Conservation (phyloP, 2,113 vertebrate genomes). For the Tetraodon nigroviridis region DNA sequence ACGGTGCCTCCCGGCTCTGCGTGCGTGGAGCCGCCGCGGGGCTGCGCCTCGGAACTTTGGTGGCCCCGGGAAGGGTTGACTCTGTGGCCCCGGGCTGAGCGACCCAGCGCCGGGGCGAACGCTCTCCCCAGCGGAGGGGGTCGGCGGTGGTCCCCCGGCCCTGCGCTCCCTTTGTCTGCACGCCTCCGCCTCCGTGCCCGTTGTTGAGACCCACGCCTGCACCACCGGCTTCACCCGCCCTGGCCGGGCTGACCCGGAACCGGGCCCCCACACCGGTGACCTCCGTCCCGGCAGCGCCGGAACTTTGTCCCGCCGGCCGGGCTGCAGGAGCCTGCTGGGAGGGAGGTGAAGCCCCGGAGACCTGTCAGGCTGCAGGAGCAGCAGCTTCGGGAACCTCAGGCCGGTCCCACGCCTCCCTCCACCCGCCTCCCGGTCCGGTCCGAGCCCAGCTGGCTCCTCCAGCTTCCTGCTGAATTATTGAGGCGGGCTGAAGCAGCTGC, state of each 20-base stretch:
- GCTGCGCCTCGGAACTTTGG: slow-evolving; percentile 53
- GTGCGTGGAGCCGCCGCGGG: neutral
- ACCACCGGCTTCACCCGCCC: neutral
- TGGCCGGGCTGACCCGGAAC: neutral
- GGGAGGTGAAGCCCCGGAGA: neutral
- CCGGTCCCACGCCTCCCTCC: slow-evolving; percentile 12
- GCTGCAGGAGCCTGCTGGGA: too few species aligned
- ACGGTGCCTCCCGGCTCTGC: neutral
- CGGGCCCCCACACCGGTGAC: neutral
- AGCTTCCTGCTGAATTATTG: slow-evolving; percentile 69
- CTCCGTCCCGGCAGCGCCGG: too few species aligned
- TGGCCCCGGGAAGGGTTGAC: slow-evolving; percentile 36
- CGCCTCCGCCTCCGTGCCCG: slow-evolving; percentile 51
- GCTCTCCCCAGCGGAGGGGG: neutral
- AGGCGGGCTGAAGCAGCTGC: slow-evolving; percentile 64
- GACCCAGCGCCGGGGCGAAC: neutral
- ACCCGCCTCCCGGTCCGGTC: slow-evolving; percentile 21
- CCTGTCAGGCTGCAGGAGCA: slow-evolving; percentile 29
- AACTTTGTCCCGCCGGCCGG: too few species aligned
- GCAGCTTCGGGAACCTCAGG: slow-evolving; percentile 3
- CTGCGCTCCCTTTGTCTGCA: slow-evolving; percentile 63
- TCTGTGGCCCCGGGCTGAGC: slow-evolving; percentile 13
- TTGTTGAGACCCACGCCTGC: slow-evolving; percentile 44
- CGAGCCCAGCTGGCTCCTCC: neutral
- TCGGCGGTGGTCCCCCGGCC: slow-evolving; percentile 5